phyloP scores from a whole-genome alignment of 2,888 invertebrate genomes.

The Cerastis leucographa region DNA sequence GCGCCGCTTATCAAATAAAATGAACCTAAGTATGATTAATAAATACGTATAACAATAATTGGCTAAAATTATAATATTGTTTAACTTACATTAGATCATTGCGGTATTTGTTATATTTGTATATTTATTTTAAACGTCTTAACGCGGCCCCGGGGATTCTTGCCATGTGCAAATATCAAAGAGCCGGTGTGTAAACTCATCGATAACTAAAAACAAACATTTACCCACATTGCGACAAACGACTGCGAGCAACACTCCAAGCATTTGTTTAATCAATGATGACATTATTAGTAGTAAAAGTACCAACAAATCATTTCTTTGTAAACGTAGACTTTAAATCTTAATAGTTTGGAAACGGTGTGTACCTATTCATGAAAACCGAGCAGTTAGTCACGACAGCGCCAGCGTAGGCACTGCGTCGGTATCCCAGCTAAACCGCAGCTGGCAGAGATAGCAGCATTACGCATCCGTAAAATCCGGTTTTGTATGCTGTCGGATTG shows the following conservation, averaged over 20 bases:
- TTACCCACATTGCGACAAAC: slow-evolving; percentile 74
- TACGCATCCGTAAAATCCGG: slow-evolving; percentile 57
- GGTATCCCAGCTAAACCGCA: slow-evolving; percentile 36
- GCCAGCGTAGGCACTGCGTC: slow-evolving; percentile 16
- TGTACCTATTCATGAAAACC: slow-evolving; percentile 45
- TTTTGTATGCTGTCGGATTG: slow-evolving; percentile 55
- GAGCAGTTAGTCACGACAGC: slow-evolving; percentile 39
- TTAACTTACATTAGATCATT: slow-evolving; percentile 62
- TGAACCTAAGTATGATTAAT: slow-evolving; percentile 24
- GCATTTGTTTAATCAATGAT: slow-evolving; percentile 56
- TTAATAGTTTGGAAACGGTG: slow-evolving; percentile 51
- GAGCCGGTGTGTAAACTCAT: slow-evolving; percentile 70
- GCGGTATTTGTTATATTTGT: slow-evolving; percentile 58
- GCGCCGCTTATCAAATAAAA: slow-evolving; percentile 20
- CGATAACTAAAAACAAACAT: slow-evolving; percentile 74
- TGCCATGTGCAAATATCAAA: slow-evolving; percentile 71
- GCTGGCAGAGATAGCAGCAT: slow-evolving; percentile 34
- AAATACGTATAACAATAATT: slow-evolving; percentile 33
- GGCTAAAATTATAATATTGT: slow-evolving; percentile 53
- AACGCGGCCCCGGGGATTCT: slow-evolving; percentile 60
- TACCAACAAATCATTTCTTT: slow-evolving; percentile 61
- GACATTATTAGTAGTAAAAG: slow-evolving; percentile 54
- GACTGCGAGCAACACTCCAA: slow-evolving; percentile 51
- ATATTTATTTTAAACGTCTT: slow-evolving; percentile 60
- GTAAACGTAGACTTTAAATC: slow-evolving; percentile 31